Percentiles rank a stretch among this genome's conserved stretches.
phyloP scores from a whole-genome alignment of 2,888 invertebrate genomes.

The Rhimphoctona megacephalus region DNA sequence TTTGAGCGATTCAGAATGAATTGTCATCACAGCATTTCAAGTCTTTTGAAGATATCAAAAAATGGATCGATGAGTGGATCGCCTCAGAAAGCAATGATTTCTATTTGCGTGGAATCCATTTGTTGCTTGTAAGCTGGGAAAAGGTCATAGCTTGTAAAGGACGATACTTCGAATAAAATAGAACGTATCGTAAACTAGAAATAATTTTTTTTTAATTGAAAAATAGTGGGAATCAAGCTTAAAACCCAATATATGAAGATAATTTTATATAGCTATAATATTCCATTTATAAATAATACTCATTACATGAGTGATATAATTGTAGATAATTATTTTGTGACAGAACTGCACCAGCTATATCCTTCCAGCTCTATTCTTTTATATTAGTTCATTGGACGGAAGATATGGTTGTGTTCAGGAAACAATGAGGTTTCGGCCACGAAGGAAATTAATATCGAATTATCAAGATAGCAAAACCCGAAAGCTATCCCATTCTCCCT shows the following conservation, averaged over 20 bases:
- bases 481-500: conserved; percentile 12
- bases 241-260: not conserved
- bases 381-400: conserved; percentile 11
- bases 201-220: no score
- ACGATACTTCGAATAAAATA: no score
- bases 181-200: no score
- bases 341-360: not conserved
- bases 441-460: conserved; percentile 62
- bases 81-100: no score
- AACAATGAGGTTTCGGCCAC: conserved; percentile 44
- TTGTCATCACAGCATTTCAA: no score
- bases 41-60: no score
- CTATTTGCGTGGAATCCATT: no score
- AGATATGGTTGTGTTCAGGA: conserved; percentile 29
- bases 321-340: not conserved
- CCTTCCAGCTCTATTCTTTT: not conserved
- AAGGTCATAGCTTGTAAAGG: no score
- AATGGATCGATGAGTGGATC: no score
- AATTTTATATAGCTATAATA: not conserved
- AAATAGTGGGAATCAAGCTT: no score
- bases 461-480: conserved; percentile 61
- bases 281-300: not conserved
- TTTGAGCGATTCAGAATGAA: no score
- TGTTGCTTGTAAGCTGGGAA: no score
- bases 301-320: not conserved